Base-by-base conservation (phyloP, 2,888 invertebrate species). In the Leistus spinibarbis region DNA sequence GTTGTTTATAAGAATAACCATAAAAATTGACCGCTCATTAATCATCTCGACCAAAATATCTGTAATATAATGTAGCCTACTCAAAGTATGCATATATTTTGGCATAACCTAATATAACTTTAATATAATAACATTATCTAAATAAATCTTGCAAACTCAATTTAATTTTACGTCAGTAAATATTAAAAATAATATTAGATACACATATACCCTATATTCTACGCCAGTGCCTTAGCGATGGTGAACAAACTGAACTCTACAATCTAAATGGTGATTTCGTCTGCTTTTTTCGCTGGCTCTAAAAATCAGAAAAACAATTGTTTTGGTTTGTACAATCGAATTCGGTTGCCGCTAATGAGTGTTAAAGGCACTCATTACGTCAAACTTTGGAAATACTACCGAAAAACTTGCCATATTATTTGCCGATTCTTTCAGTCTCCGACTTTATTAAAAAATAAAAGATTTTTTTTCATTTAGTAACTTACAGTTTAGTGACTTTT, bases 371-470 rank as follows among this genome's bases (percentile, higher is more conserved):
- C 72, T 66, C 66, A 72, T 72, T 72, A 66, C 20, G 54, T 57
- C 66, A 72, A 72, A 72, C 27, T 72, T 57, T 72, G 71, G 71
- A 64, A 65, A 72, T 24, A 19, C 17, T 54, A 56, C 17, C 20
- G 69, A 72, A 72, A 72, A 72, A 72, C 66, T 72, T 66, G 72
- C 56, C 13, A 40, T 40, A 40, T 13, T 40, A 40, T 40, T 40
- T 40, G 16, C 69, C n/a, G 60, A 9, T 2, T 19, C 57, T 4
- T 5, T 20, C 24, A n/a, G 3, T 23, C 2, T 2, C 24, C 27
- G 64, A 24, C 16, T 64, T 64, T 64, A 24, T 64, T 23, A 64
- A 64, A 64, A 64, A 64, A 2, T 10, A 19, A 20, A 17, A 20
- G 1, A 19, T n/a, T 16, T 16, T 60, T 20, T n/a, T 60, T 22